Evolutionary conservation across 1,140 invertebrate species (phyloP).

Genomic region (Homalodisca vitripennis): DNA sequence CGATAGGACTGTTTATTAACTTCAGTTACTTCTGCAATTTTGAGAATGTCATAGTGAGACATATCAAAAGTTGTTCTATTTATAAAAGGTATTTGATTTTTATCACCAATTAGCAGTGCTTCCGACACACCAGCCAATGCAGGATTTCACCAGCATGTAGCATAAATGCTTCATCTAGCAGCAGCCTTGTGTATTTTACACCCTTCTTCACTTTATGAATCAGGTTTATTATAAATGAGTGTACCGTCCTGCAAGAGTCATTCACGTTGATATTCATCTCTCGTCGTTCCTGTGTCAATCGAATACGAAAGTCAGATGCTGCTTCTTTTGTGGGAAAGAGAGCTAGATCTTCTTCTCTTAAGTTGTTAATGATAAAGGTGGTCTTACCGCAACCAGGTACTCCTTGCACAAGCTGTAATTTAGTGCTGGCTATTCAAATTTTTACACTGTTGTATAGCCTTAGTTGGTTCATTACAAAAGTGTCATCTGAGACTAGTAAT

Average conservation of each 20-base stretch:
- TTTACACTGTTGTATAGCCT: too few species aligned
- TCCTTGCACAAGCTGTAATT: neutral
- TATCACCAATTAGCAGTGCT: neutral
- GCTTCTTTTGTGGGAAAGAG: neutral
- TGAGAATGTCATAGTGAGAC: neutral
- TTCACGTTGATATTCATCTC: neutral
- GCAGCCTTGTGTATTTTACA: neutral
- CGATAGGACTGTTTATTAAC: neutral
- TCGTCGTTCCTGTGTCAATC: neutral
- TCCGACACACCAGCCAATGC: neutral
- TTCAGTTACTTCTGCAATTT: neutral
- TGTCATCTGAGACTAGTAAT: neutral
- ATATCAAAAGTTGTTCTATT: neutral
- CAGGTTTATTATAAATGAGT: neutral
- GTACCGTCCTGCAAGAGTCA: neutral
- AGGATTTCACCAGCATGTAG: neutral
- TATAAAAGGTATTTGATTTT: neutral
- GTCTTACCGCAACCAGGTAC: neutral
- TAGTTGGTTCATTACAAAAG: neutral
- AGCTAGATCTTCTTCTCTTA: neutral
- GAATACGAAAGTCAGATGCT: neutral
- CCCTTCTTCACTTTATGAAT: neutral
- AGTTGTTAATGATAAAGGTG: neutral
- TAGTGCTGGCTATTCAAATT: neutral
- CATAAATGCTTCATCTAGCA: neutral